Percentiles rank a stretch among this genome's conserved stretches.
phyloP scores from a whole-genome alignment of 1,140 invertebrate species.

The Telenomus remus region DNA sequence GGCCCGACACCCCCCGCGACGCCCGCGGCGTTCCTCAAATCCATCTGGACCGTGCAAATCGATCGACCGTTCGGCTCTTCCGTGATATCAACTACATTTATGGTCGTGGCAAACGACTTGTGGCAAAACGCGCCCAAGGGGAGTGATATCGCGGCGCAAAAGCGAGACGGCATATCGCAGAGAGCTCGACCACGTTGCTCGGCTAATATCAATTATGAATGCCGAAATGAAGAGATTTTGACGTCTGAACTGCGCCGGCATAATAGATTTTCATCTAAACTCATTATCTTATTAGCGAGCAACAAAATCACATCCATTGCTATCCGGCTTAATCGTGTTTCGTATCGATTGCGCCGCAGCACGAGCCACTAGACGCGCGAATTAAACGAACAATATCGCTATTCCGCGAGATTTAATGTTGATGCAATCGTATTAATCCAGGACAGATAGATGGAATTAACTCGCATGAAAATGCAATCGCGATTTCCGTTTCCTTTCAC shows the following conservation, averaged over 20 bases:
- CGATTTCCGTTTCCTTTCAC: conserved; percentile 58
- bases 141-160: background rate
- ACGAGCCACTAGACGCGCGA: conserved; percentile 56
- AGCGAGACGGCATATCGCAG: conserved; percentile 9
- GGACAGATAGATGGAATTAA: conserved; percentile 61
- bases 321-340: conserved; percentile 58
- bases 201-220: conserved; percentile 55
- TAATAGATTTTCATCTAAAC: conserved; percentile 60
- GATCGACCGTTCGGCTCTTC: conserved; percentile 61
- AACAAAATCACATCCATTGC: conserved; percentile 58
- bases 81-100: conserved; percentile 58
- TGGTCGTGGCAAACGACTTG: conserved; percentile 51
- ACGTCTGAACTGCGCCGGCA: conserved; percentile 54
- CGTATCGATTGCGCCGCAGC: conserved; percentile 56
- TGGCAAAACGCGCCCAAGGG: conserved; percentile 31
- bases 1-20: conserved; percentile 22
- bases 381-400: conserved; percentile 61
- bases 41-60: conserved; percentile 62
- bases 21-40: conserved; percentile 41
- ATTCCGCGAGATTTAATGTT: conserved; percentile 60
- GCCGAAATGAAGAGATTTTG: conserved; percentile 53
- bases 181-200: conserved; percentile 23
- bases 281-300: conserved; percentile 60
- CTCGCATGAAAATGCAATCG: conserved; percentile 60
- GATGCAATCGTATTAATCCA: conserved; percentile 59